A percentile compares a stretch with the other conserved stretches of the same genome.
These are phyloP conservation scores for Tetramorium alpestre DNA, from an alignment of 1,140 invertebrate species.

Conservation along the genomic window DNA sequence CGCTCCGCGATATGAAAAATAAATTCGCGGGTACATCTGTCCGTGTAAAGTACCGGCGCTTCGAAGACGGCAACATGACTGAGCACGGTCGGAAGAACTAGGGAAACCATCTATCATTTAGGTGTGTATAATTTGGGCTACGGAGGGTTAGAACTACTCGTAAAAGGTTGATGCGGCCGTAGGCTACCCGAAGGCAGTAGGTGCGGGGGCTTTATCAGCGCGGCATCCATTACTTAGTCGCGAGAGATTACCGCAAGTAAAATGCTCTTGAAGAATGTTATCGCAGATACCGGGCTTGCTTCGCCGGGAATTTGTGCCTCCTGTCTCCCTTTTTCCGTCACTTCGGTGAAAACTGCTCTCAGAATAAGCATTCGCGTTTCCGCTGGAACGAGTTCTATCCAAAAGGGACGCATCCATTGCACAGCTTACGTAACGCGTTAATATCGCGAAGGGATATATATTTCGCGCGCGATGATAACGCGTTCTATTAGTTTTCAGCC, in stretches of 20 bases:
- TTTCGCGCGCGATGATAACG: not conserved
- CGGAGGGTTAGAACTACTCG: conserved; percentile 67
- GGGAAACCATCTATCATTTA: conserved; percentile 78
- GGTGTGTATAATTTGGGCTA: conserved; percentile 76
- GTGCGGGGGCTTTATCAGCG: conserved; percentile 70
- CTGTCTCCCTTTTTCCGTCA: not conserved
- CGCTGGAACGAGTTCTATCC: conserved; percentile 5
- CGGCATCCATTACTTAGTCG: conserved; percentile 78
- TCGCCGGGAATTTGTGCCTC: conserved; percentile 60
- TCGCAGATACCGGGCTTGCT: conserved; percentile 63
- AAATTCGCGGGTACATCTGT: conserved; percentile 25
- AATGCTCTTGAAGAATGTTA: conserved; percentile 73
- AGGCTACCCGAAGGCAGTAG: conserved; percentile 47
- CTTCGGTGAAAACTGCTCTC: not conserved
- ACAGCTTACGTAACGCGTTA: not conserved
- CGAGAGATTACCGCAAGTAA: conserved; percentile 73
- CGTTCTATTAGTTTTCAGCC: conserved; percentile 18
- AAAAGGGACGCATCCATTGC: conserved; percentile 24
- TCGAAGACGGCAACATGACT: conserved; percentile 28
- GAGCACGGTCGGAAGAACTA: conserved; percentile 14
- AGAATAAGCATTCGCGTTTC: not conserved
- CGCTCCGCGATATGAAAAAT: conserved; percentile 20
- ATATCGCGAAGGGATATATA: not conserved
- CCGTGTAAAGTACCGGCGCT: not conserved
- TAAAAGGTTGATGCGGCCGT: conserved; percentile 62